These are phyloP conservation scores for Peromyscus aztecus DNA, from an alignment of 2,797 vertebrate species.

Conservation along the genomic window DNA sequence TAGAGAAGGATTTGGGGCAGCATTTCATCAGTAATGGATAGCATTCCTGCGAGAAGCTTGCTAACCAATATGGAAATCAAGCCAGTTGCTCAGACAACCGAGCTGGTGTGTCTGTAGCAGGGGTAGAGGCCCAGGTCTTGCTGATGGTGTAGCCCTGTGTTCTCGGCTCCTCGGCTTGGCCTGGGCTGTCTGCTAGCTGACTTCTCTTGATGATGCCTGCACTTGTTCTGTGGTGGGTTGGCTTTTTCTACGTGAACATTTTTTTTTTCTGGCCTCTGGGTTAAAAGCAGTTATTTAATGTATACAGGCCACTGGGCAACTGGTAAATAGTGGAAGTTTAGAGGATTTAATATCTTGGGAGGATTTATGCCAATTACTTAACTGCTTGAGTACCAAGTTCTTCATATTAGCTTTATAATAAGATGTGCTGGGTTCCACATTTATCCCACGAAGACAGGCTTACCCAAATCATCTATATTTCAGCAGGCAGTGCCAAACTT, in stretches of 20 bases:
- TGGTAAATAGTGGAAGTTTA: slow-evolving; percentile 48
- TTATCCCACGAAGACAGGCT: slow-evolving; percentile 71
- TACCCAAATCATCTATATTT: slow-evolving; percentile 75
- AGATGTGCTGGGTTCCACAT: slow-evolving; percentile 64
- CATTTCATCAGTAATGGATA: neutral
- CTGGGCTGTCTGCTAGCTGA: neutral
- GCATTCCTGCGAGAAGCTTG: neutral
- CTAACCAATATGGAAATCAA: neutral
- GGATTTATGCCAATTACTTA: slow-evolving; percentile 70
- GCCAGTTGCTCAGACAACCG: neutral
- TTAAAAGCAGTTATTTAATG: slow-evolving; percentile 49
- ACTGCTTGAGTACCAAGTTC: slow-evolving; percentile 43
- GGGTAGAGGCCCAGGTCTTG: neutral
- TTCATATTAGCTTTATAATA: slow-evolving; percentile 69
- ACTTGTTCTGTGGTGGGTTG: neutral
- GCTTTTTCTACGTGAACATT: neutral
- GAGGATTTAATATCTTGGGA: slow-evolving; percentile 20
- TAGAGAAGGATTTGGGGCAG: neutral
- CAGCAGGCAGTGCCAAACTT: slow-evolving; percentile 76
- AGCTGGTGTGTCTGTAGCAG: neutral
- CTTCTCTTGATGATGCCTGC: accelerated
- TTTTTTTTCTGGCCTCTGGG: neutral
- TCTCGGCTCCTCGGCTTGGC: neutral
- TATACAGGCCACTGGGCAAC: slow-evolving; percentile 21
- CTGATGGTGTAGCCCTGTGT: accelerated